Conservation (phyloP, 2,113 vertebrate genomes). For the Dendropsophus ebraccatus region DNA sequence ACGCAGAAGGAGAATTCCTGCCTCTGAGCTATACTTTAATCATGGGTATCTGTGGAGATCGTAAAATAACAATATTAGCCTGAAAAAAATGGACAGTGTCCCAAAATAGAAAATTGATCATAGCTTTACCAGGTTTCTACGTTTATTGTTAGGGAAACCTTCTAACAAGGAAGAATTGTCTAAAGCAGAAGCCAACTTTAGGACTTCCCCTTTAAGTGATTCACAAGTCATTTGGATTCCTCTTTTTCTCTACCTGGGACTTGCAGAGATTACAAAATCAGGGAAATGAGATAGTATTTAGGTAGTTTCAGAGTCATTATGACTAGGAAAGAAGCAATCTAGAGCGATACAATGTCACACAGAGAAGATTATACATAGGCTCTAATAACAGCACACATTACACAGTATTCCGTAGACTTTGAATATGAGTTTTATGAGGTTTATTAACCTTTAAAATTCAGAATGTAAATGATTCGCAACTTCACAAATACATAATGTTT, state of each 20-base stretch:
- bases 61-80: not conserved
- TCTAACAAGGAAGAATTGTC: not conserved
- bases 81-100: not conserved
- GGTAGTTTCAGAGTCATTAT: slow-evolving; percentile 1
- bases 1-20: too few species aligned
- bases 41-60: too few species aligned
- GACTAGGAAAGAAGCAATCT: slow-evolving; percentile 31
- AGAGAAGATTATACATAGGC: slow-evolving; percentile 17
- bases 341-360: slow-evolving; percentile 28
- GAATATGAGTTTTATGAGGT: slow-evolving; percentile 24
- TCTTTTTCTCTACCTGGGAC: not conserved
- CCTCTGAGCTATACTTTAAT: too few species aligned
- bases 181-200: not conserved
- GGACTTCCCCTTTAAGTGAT: not conserved
- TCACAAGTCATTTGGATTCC: not conserved
- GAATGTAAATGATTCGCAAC: not conserved
- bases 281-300: slow-evolving; percentile 17
- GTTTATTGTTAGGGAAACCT: too few species aligned
- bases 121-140: not conserved
- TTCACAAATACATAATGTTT: not conserved
- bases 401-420: slow-evolving; percentile 12
- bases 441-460: slow-evolving; percentile 30
- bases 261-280: slow-evolving; percentile 13
- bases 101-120: not conserved
- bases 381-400: slow-evolving; percentile 14